A percentile compares a stretch with the other conserved stretches of the same genome.
Evolutionary conservation across 2,888 invertebrate species (phyloP).

Genomic region (Ernsta delagoae): DNA sequence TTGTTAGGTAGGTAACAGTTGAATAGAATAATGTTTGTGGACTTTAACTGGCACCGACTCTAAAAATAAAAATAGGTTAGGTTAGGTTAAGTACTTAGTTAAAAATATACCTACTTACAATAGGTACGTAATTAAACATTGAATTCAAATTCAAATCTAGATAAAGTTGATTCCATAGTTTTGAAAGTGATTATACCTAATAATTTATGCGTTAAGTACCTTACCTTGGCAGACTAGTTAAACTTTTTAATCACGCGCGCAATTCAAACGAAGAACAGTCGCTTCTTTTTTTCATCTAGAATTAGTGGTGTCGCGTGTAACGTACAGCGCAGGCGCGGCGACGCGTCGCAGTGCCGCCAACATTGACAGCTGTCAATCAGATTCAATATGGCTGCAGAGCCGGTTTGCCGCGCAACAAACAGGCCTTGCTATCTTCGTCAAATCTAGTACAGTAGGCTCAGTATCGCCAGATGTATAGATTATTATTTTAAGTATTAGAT

Average conservation of each 20-base stretch:
- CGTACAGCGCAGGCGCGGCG: slow-evolving; percentile 70
- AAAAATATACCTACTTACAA: too few relatives aligned
- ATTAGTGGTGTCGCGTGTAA: slow-evolving; percentile 66
- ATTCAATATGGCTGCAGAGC: slow-evolving; percentile 79
- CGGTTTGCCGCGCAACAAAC: slow-evolving; percentile 66
- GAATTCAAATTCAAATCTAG: too few relatives aligned
- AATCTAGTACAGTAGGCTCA: slow-evolving; percentile 52
- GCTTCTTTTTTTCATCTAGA: slow-evolving; percentile 46
- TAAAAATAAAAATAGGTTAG: too few relatives aligned
- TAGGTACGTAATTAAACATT: too few relatives aligned
- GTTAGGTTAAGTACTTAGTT: too few relatives aligned
- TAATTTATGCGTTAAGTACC: background rate
- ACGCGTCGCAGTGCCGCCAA: slow-evolving; percentile 82
- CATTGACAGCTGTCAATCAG: slow-evolving; percentile 85
- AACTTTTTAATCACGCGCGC: slow-evolving; percentile 23
- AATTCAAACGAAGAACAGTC: slow-evolving; percentile 27
- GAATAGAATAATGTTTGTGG: too few relatives aligned
- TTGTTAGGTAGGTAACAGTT: too few relatives aligned
- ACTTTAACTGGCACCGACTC: too few relatives aligned
- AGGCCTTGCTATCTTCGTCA: slow-evolving; percentile 51
- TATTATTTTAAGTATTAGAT: too few relatives aligned
- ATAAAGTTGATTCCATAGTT: too few relatives aligned
- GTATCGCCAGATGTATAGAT: slow-evolving; percentile 50
- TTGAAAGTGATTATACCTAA: background rate
- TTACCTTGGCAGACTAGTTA: background rate